phyloP scores from a whole-genome alignment of 1,140 invertebrate species.

The Octopus bimaculoides region DNA sequence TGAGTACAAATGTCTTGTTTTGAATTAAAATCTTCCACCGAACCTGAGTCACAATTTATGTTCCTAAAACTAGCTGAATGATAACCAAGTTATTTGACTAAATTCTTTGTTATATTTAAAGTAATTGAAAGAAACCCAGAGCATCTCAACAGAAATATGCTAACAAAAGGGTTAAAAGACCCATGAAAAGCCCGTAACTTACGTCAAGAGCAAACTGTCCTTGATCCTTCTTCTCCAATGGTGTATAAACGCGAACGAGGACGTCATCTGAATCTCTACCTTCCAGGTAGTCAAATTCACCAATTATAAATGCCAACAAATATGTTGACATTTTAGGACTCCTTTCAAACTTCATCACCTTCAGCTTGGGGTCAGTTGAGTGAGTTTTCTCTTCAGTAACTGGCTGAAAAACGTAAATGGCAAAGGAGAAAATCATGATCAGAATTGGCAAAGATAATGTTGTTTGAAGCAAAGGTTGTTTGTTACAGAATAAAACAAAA shows the following conservation, averaged over 20 bases:
- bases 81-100: too few species aligned
- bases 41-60: too few species aligned
- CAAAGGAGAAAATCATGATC: neutral
- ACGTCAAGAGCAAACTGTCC: constrained; percentile 84
- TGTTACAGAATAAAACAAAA: too few species aligned
- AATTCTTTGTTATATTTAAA: too few species aligned
- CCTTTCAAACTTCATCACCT: constrained; percentile 74
- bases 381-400: constrained; percentile 60
- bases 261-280: constrained; percentile 67
- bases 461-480: too few species aligned
- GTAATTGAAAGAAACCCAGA: too few species aligned
- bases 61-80: too few species aligned
- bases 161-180: too few species aligned
- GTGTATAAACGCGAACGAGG: constrained; percentile 86
- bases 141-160: too few species aligned
- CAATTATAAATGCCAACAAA: constrained; percentile 86
- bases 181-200: constrained; percentile 13
- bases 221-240: constrained; percentile 86
- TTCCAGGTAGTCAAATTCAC: constrained; percentile 93
- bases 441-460: neutral
- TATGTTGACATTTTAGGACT: constrained; percentile 97
- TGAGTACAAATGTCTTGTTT: too few species aligned
- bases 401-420: constrained; percentile 60
- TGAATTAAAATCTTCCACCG: too few species aligned
- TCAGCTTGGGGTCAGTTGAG: constrained; percentile 58